Conservation (phyloP, 1,140 invertebrate species). For the Magallana ariakensis region DNA sequence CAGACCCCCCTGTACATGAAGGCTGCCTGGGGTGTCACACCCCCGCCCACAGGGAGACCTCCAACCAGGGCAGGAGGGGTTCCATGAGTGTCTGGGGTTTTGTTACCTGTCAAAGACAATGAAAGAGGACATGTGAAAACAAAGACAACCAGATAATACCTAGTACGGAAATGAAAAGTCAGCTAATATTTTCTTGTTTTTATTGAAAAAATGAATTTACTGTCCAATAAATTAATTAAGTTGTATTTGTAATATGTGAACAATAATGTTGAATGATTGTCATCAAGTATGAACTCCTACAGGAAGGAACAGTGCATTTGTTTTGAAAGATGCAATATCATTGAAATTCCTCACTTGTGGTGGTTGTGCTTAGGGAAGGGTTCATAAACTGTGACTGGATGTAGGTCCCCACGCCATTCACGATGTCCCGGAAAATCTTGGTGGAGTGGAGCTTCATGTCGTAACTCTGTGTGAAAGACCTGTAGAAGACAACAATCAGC, state of each 20-base stretch:
- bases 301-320: no score
- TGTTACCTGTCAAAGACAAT: constrained; percentile 61
- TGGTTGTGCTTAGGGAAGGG: constrained; percentile 64
- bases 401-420: constrained; percentile 95
- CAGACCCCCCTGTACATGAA: constrained; percentile 96
- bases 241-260: no score
- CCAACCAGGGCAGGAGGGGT: constrained; percentile 85
- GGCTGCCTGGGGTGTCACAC: constrained; percentile 91
- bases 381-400: constrained; percentile 95
- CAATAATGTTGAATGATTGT: no score
- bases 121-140: background rate
- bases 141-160: background rate
- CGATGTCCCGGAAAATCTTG: constrained; percentile 91
- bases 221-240: no score
- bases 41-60: constrained; percentile 86
- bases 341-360: background rate
- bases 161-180: background rate
- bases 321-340: no score
- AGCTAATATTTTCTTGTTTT: no score
- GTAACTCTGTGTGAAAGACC: constrained; percentile 95
- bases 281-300: no score
- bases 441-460: constrained; percentile 85
- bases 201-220: no score
- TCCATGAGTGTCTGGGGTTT: constrained; percentile 82
- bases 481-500: constrained; percentile 44